Evolutionary conservation across 1,140 invertebrate genomes (phyloP).

Genomic region (Aphelinus atriplicis): DNA sequence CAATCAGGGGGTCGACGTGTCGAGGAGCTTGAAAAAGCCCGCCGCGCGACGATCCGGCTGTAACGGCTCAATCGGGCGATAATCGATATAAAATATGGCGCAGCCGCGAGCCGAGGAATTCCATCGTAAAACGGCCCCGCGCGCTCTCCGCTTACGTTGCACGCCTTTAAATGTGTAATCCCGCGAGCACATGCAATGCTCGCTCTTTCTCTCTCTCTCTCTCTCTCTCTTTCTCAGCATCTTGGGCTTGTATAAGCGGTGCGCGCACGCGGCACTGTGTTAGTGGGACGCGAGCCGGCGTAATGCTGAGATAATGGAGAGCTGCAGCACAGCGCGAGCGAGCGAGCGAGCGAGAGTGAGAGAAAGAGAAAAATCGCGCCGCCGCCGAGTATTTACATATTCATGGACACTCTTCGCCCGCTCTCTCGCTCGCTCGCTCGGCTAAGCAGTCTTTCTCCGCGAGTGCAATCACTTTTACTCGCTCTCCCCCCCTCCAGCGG

Average conservation of each 20-base stretch:
- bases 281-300: constrained; percentile 40
- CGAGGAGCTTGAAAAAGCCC: no score
- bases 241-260: constrained; percentile 5
- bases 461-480: constrained; percentile 4
- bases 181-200: constrained; percentile 2
- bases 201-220: background rate
- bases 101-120: constrained; percentile 3
- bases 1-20: no score
- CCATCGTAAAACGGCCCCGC: constrained; percentile 17
- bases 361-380: constrained; percentile 52
- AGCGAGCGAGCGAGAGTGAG: constrained; percentile 61
- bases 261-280: constrained; percentile 24
- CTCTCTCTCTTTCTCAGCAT: no score
- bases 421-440: background rate
- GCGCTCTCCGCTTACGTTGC: constrained; percentile 1
- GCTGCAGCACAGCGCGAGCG: constrained; percentile 29
- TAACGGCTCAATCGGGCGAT: background rate
- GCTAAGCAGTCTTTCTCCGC: background rate
- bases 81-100: constrained; percentile 4
- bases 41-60: background rate
- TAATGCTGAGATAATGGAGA: constrained; percentile 54
- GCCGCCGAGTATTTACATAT: constrained; percentile 20
- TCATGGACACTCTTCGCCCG: constrained; percentile 23
- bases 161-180: constrained; percentile 23
- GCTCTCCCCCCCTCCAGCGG: no score